phyloP scores from a whole-genome alignment of 1,140 invertebrate genomes.

The Drosophila tropicalis region DNA sequence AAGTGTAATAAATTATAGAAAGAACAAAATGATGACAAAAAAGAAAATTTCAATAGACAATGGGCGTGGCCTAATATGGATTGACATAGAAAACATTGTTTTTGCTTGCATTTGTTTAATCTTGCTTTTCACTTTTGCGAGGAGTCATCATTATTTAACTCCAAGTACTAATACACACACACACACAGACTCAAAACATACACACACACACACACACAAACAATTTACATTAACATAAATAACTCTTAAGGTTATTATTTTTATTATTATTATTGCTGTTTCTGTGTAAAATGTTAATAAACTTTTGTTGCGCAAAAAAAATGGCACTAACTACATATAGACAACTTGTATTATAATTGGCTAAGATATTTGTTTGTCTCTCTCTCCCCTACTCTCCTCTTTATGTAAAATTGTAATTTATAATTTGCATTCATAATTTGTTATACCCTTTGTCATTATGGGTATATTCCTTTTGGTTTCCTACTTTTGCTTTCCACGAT shows the following conservation, averaged over 20 bases:
- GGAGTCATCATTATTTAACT: slow-evolving; percentile 70
- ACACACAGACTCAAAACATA: slow-evolving; percentile 62
- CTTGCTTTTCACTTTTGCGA: slow-evolving; percentile 39
- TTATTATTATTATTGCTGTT: slow-evolving; percentile 42
- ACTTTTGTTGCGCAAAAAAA: slow-evolving; percentile 77
- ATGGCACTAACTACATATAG: slow-evolving; percentile 47
- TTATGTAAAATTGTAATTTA: slow-evolving; percentile 11
- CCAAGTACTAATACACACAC: slow-evolving; percentile 71
- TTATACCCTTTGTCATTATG: too few relatives aligned
- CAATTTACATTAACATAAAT: not conserved
- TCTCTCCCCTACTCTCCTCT: not conserved
- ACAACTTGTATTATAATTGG: slow-evolving; percentile 64
- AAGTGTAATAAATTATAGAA: slow-evolving; percentile 18
- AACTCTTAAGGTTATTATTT: slow-evolving; percentile 64
- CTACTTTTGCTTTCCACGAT: too few relatives aligned
- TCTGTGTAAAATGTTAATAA: slow-evolving; percentile 76
- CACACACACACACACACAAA: slow-evolving; percentile 53
- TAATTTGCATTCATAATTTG: too few relatives aligned
- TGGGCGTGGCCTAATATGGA: slow-evolving; percentile 50
- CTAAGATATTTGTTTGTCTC: slow-evolving; percentile 55
- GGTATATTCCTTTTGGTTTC: too few relatives aligned
- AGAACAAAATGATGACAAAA: slow-evolving; percentile 45
- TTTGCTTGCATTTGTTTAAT: slow-evolving; percentile 66
- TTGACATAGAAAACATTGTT: slow-evolving; percentile 61
- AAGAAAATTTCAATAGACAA: slow-evolving; percentile 60